Base-by-base conservation (phyloP, 2,113 vertebrate genomes). In the Pogonocichla stellata region DNA sequence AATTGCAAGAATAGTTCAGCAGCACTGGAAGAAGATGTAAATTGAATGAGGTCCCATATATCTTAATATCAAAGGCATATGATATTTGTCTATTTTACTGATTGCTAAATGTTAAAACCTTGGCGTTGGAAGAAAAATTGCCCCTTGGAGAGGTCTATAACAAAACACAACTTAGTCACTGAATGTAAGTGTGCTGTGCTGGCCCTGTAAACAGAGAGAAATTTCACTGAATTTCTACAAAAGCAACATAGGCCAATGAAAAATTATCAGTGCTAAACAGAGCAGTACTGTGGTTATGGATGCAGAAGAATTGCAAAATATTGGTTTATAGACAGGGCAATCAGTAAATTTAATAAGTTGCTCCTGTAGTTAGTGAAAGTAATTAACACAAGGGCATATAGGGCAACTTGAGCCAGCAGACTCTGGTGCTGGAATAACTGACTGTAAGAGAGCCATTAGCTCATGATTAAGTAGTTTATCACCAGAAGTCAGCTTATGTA, bases 291-390 rank as follows among this genome's bases (percentile, higher is more conserved):
- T 83, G 31, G 23, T 83, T 94, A 94, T 93, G 90, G 78, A 91
- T 81, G 38, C 58, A 72, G 61, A 94, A 91, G 77, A 80, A 93
- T 84, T 84, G 65, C 65, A 87, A 88, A 80, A 77, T 95, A 94
- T 84, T 95, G 94, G 78, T 97, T 97, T 96, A 95, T 88, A 93
- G 96, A 94, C 80, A 94, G 80, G 86, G 58, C 54, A 91, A 94
- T 97, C 95, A 97, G 94, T 94, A 95, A 97, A 97, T 98, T 97
- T 98, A 98, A 88, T 98, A 98, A 98, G 96, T 97, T 5, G 3
- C 57, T 97, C 90, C 86, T 87, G 88, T 92, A 98, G 95, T 98
- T 97, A 97, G 95, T 98, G 96, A 97, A 95, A 98, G 95, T 97
- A 98, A 98, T 98, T 98, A 98, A 98, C 94, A 93, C 81, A 26